Evolutionary conservation across 35 echinoderm and acorn worm species (phyloP).

Genomic region (Anneissia japonica): DNA sequence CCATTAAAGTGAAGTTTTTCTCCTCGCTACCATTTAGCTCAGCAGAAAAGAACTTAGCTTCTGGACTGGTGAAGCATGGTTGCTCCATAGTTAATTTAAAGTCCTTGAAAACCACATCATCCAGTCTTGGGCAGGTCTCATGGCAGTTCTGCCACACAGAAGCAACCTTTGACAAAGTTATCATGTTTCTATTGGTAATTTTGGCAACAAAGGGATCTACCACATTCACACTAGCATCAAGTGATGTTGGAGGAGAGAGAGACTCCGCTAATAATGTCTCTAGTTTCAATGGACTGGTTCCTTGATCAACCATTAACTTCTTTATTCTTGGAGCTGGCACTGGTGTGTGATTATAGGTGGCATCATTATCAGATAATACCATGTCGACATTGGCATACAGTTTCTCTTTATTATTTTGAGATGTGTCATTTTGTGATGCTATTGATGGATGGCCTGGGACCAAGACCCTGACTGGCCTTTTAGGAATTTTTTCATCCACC

Average conservation of each 20-base stretch:
- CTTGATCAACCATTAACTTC: not conserved
- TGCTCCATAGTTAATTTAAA: not conserved
- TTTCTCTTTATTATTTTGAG: not conserved
- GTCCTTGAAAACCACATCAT: not conserved
- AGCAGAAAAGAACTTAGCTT: not conserved
- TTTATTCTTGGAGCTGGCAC: not conserved
- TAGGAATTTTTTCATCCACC: conserved; percentile 26
- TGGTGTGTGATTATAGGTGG: not conserved
- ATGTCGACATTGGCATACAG: not conserved
- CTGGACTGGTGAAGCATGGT: not conserved
- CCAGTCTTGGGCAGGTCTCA: not conserved
- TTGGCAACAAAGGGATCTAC: not conserved
- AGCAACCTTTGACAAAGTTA: not conserved
- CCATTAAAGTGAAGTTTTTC: not conserved
- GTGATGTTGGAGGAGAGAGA: not conserved
- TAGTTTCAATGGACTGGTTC: not conserved
- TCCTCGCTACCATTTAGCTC: not conserved
- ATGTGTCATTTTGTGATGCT: not conserved
- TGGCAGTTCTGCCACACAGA: not conserved
- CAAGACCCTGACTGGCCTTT: conserved; percentile 53
- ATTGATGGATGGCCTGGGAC: not conserved
- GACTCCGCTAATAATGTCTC: not conserved
- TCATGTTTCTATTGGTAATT: not conserved
- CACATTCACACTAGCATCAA: not conserved
- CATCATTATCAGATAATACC: not conserved